Conservation (phyloP, 2,113 vertebrate genomes). For the Falcunculus frontatus region DNA sequence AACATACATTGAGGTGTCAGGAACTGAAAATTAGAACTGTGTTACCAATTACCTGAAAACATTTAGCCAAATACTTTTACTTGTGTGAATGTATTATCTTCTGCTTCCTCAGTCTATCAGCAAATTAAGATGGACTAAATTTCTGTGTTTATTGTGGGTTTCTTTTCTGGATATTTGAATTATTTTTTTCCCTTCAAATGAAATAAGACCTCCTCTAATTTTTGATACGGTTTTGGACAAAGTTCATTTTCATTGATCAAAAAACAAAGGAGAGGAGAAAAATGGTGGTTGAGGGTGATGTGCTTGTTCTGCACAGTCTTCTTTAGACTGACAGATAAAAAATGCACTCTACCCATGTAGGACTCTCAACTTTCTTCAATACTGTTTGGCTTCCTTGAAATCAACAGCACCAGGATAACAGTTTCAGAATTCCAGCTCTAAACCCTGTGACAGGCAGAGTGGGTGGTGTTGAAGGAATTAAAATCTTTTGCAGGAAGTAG, state of each 20-base stretch:
- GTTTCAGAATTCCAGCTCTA: not conserved
- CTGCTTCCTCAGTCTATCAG: not conserved
- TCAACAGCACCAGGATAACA: not conserved
- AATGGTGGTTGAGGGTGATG: accelerated
- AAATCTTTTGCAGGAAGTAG: not conserved
- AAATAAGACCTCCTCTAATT: not conserved
- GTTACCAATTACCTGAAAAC: not conserved
- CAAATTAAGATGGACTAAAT: not conserved
- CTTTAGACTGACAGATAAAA: not conserved
- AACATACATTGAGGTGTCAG: not conserved
- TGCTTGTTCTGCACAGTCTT: not conserved
- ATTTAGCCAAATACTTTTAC: not conserved
- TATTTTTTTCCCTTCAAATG: not conserved
- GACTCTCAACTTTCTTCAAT: not conserved
- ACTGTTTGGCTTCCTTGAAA: not conserved
- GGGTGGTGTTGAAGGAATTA: not conserved
- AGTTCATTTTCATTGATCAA: not conserved
- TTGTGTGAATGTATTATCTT: not conserved
- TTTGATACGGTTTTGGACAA: not conserved
- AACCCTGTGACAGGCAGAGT: not conserved
- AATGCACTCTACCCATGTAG: accelerated
- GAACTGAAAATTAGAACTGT: not conserved
- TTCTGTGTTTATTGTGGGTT: accelerated
- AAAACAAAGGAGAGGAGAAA: not conserved
- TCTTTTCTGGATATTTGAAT: not conserved